phyloP scores from a whole-genome alignment of 2,113 vertebrate genomes.

The Aegypius monachus region DNA sequence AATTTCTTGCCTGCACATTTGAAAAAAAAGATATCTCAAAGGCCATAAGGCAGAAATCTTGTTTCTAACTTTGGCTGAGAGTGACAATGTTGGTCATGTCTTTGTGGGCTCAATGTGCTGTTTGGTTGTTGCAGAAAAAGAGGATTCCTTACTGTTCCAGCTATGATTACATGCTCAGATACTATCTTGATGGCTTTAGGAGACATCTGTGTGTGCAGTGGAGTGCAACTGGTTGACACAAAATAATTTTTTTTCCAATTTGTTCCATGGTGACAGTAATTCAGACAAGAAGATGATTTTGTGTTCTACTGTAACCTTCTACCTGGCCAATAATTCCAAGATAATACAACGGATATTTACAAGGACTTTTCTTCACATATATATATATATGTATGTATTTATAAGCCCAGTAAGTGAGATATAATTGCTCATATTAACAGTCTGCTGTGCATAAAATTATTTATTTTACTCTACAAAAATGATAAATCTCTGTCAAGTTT shows the following conservation, averaged over 20 bases:
- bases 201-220: conserved; percentile 66
- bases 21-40: not conserved
- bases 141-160: conserved; percentile 68
- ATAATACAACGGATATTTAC: conserved; percentile 42
- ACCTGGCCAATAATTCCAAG: conserved; percentile 36
- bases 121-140: conserved; percentile 55
- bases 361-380: not conserved
- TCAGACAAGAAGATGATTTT: conserved; percentile 69
- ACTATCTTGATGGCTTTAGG: conserved; percentile 72
- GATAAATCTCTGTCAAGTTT: not conserved
- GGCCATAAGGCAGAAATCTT: conserved; percentile 41
- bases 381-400: not conserved
- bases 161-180: conserved; percentile 69
- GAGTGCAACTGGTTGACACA: conserved; percentile 70
- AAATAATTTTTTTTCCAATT: conserved; percentile 71
- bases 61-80: conserved; percentile 39
- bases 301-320: conserved; percentile 50
- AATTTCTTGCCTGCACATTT: not conserved
- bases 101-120: conserved; percentile 57
- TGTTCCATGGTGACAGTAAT: conserved; percentile 69
- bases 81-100: conserved; percentile 33
- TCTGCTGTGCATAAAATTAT: not conserved
- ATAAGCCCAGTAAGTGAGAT: conserved; percentile 11
- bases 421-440: not conserved
- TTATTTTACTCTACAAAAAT: not conserved